These are phyloP conservation scores for Anguilla obscura DNA, from an alignment of 2,797 vertebrate genomes.

Conservation along the genomic window DNA sequence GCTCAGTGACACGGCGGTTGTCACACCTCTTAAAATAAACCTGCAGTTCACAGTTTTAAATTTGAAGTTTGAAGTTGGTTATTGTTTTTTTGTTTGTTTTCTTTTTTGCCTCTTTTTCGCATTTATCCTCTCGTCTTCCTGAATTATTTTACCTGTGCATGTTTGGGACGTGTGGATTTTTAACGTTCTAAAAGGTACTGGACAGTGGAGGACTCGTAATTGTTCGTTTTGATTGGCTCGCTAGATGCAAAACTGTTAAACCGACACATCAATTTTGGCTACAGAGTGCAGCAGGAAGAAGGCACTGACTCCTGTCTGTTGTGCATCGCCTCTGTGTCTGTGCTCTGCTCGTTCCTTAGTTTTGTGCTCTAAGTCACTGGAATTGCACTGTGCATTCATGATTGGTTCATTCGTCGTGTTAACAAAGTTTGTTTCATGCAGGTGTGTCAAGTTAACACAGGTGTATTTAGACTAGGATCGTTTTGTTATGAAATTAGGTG, in stretches of 20 bases:
- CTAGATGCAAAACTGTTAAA: constrained; percentile 38
- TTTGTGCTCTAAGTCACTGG: constrained; percentile 18
- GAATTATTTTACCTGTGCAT: constrained; percentile 54
- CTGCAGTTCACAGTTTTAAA: constrained; percentile 39
- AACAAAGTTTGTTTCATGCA: constrained; percentile 27
- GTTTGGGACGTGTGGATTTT: constrained; percentile 51
- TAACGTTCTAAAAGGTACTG: constrained; percentile 23
- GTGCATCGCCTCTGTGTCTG: constrained; percentile 11
- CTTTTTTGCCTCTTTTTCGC: constrained; percentile 45
- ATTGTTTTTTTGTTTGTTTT: background rate
- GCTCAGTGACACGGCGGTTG: constrained; percentile 49
- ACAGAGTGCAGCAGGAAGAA: constrained; percentile 11
- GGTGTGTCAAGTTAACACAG: background rate
- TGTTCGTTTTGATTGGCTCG: constrained; percentile 44
- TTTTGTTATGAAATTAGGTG: constrained; percentile 9
- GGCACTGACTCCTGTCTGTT: constrained; percentile 28
- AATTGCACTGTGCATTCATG: constrained; percentile 36
- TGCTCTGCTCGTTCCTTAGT: background rate
- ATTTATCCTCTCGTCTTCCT: constrained; percentile 36
- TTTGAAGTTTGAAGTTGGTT: constrained; percentile 39
- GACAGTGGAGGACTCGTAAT: constrained; percentile 40
- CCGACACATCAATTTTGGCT: background rate
- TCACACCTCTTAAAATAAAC: constrained; percentile 38
- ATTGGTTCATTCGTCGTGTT: background rate
- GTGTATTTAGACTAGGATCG: background rate